These are phyloP conservation scores for Limnodromus scolopaceus DNA, from an alignment of 2,797 vertebrate species.

Conservation along the genomic window DNA sequence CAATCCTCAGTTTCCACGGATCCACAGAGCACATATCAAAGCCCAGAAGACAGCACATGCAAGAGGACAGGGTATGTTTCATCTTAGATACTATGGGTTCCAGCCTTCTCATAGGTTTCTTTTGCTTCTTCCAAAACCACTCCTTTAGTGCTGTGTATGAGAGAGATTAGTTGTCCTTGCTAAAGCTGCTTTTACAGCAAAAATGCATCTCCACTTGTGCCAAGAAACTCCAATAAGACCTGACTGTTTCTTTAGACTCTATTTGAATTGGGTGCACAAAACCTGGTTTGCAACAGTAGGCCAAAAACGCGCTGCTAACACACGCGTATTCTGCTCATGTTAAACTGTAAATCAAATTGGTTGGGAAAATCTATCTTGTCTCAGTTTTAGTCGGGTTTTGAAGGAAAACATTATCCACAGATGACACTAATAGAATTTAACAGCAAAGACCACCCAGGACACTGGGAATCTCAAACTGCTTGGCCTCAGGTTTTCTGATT, in stretches of 20 bases:
- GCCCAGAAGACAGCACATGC: background rate
- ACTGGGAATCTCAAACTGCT: constrained; percentile 40
- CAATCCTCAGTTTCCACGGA: background rate
- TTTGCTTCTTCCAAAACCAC: background rate
- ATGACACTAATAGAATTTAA: constrained; percentile 25
- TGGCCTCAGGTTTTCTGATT: constrained; percentile 41
- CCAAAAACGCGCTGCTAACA: background rate
- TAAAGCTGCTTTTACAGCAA: background rate
- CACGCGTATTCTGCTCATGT: background rate
- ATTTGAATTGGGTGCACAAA: background rate
- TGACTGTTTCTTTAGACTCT: background rate
- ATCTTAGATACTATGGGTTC: background rate
- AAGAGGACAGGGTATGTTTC: background rate
- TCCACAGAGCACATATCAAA: background rate
- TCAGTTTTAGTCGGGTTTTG: background rate
- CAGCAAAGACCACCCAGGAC: constrained; percentile 44
- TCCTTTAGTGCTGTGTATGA: background rate
- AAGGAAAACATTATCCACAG: constrained; percentile 6
- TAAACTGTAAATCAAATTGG: background rate
- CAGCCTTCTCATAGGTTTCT: background rate
- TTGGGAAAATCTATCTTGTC: background rate
- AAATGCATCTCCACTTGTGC: background rate
- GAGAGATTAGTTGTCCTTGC: background rate
- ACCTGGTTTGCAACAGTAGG: background rate
- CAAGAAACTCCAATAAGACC: background rate